These are phyloP conservation scores for Lagopus muta DNA, from an alignment of 2,113 vertebrate genomes.

Conservation along the genomic window DNA sequence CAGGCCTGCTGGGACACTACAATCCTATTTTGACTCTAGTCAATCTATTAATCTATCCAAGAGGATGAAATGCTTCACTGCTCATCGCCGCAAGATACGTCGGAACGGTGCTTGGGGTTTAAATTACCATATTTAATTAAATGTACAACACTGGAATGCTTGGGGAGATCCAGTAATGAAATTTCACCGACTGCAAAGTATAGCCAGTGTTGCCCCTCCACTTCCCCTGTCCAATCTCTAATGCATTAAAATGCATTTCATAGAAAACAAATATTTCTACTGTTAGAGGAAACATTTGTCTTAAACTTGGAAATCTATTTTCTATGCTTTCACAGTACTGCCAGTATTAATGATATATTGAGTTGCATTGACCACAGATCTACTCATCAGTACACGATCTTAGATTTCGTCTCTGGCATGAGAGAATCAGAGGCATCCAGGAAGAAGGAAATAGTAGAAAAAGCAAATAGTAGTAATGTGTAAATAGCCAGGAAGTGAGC, in stretches of 20 bases:
- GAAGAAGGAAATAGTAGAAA: background rate
- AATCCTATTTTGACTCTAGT: constrained; percentile 38
- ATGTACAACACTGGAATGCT: constrained; percentile 32
- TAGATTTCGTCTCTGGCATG: background rate
- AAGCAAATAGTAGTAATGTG: background rate
- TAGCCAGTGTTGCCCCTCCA: background rate
- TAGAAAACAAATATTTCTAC: background rate
- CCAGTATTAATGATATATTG: background rate
- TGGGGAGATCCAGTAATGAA: constrained; percentile 50
- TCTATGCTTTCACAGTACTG: background rate
- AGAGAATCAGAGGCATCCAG: background rate
- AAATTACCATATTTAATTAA: constrained; percentile 75
- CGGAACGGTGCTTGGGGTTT: background rate
- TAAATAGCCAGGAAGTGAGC: background rate
- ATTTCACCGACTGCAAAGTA: constrained; percentile 31
- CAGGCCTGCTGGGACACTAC: constrained; percentile 34
- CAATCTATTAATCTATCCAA: constrained; percentile 54
- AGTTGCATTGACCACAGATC: background rate
- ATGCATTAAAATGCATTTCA: background rate
- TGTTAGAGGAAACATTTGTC: background rate
- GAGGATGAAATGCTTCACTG: constrained; percentile 39
- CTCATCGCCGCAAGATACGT: constrained; percentile 20
- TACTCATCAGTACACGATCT: background rate
- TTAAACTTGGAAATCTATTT: background rate
- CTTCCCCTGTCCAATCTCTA: background rate